These are phyloP conservation scores for Xiphophorus maculatus DNA, from an alignment of 2,113 vertebrate genomes.

Conservation along the genomic window DNA sequence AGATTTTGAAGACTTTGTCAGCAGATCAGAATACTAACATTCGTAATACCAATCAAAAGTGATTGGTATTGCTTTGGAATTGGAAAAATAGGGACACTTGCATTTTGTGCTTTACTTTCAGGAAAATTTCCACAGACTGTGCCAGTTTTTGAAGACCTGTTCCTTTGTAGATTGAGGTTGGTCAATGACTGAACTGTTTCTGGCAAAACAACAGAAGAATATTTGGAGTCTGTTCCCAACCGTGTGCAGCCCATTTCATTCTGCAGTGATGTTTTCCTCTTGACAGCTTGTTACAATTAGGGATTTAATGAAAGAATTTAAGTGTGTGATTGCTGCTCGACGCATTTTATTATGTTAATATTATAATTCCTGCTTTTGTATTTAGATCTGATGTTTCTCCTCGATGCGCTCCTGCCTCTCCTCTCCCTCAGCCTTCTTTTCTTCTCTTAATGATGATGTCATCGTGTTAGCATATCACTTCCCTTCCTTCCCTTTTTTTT, in stretches of 20 bases:
- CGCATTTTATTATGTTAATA: constrained; percentile 57
- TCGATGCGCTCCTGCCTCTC: constrained; percentile 30
- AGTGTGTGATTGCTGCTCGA: constrained; percentile 35
- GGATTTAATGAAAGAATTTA: constrained; percentile 53
- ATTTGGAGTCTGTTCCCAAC: constrained; percentile 77
- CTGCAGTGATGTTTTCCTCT: constrained; percentile 74
- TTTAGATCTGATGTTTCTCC: constrained; percentile 42
- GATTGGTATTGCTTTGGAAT: background rate
- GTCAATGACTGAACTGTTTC: constrained; percentile 53
- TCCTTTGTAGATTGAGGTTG: constrained; percentile 32
- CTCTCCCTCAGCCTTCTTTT: constrained; percentile 36
- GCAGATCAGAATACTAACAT: background rate
- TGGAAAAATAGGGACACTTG: constrained; percentile 1
- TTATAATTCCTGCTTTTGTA: constrained; percentile 42
- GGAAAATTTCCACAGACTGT: constrained; percentile 17
- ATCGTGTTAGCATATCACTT: constrained; percentile 64
- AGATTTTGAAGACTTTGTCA: too few relatives aligned
- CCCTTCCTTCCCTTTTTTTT: constrained; percentile 13
- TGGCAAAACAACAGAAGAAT: constrained; percentile 76
- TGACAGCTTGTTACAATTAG: constrained; percentile 80
- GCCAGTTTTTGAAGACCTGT: constrained; percentile 45
- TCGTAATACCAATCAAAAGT: background rate
- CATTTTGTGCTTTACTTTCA: constrained; percentile 2
- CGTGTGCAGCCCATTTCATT: constrained; percentile 74
- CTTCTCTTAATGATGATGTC: constrained; percentile 64